Conservation (phyloP, 2,888 invertebrate species). For the Scaptomyza parva region DNA sequence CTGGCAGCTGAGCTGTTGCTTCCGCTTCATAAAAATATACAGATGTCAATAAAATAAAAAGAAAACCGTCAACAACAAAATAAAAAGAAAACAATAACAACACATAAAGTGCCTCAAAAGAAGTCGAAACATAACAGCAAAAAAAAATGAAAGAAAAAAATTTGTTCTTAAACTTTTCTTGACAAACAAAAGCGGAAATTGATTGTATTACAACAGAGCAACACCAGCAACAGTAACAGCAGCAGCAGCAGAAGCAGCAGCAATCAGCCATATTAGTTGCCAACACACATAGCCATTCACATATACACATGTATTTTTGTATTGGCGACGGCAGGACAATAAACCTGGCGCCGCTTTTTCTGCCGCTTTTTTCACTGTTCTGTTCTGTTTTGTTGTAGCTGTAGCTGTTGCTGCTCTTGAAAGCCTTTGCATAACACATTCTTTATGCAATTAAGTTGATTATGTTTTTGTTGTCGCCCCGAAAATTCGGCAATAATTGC, state of each 20-base stretch:
- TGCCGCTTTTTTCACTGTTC: constrained; percentile 25
- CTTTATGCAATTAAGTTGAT: constrained; percentile 77
- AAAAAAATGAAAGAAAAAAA: constrained; percentile 3
- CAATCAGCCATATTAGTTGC: constrained; percentile 41
- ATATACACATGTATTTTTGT: constrained; percentile 15
- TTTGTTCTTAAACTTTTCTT: constrained; percentile 63
- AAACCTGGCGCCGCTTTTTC: constrained; percentile 71
- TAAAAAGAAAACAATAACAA: constrained; percentile 41
- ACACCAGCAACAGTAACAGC: constrained; percentile 27
- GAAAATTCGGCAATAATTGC: constrained; percentile 72
- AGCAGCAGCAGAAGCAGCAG: not conserved
- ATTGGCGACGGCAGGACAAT: constrained; percentile 56
- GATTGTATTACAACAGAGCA: constrained; percentile 69
- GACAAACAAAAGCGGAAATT: constrained; percentile 78
- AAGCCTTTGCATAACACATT: constrained; percentile 54
- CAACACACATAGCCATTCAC: constrained; percentile 40
- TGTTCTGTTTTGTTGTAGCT: constrained; percentile 27
- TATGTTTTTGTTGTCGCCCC: constrained; percentile 69
- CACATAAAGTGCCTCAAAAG: constrained; percentile 50
- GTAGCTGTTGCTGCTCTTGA: constrained; percentile 24
- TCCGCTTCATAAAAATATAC: constrained; percentile 64
- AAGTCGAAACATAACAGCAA: constrained; percentile 53
- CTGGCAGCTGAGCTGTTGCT: constrained; percentile 74
- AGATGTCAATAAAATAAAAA: constrained; percentile 31
- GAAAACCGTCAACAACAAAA: constrained; percentile 13